Conservation (phyloP, 2,113 vertebrate genomes). For the Himantopus leucocephalus region DNA sequence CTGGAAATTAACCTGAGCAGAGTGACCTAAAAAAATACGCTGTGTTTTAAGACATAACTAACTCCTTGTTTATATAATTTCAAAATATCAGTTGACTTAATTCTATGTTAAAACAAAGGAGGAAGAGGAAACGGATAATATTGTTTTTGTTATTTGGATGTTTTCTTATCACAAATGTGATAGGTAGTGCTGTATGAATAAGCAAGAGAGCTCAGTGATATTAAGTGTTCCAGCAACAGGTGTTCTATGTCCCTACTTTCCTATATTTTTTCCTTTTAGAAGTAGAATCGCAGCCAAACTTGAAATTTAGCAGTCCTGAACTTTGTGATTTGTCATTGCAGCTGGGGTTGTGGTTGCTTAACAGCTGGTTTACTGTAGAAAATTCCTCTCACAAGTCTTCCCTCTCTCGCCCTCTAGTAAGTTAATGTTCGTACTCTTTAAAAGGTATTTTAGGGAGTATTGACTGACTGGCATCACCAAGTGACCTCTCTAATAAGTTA, state of each 20-base stretch:
- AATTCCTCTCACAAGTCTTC: neutral
- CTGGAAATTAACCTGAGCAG: neutral
- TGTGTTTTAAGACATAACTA: neutral
- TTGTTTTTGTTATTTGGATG: constrained; percentile 38
- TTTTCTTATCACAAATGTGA: constrained; percentile 46
- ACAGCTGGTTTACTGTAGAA: constrained; percentile 30
- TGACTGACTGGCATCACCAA: neutral
- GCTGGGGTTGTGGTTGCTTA: neutral
- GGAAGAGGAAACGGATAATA: constrained; percentile 16
- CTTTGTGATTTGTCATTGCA: constrained; percentile 28
- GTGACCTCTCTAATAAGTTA: neutral
- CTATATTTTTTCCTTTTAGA: constrained; percentile 7
- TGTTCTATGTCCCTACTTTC: constrained; percentile 36
- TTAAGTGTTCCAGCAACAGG: constrained; percentile 43
- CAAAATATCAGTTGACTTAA: neutral
- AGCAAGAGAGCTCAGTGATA: constrained; percentile 11
- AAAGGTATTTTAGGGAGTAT: neutral
- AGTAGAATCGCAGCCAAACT: constrained; percentile 27
- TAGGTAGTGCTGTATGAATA: constrained; percentile 30
- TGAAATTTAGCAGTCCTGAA: constrained; percentile 56
- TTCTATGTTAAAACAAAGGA: constrained; percentile 19
- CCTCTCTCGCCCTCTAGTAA: neutral
- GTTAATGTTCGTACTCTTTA: neutral
- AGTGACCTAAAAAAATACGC: neutral
- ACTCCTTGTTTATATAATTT: neutral